Conservation (phyloP, 2,797 vertebrate species). For the Graptemys geographica region DNA sequence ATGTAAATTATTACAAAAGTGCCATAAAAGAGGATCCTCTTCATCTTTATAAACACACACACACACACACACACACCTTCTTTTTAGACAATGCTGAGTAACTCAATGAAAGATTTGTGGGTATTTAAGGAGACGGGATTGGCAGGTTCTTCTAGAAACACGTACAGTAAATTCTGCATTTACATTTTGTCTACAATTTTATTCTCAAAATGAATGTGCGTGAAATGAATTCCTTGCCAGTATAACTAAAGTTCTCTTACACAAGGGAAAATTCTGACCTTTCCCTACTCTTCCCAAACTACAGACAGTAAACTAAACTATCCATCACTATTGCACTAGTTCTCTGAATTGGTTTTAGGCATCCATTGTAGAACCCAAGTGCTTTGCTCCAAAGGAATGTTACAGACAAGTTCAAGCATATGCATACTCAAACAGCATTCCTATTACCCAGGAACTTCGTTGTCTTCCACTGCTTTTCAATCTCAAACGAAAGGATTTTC, state of each 20-base stretch:
- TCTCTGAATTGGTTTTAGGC: neutral
- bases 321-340: fast-evolving
- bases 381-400: neutral
- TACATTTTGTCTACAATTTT: neutral
- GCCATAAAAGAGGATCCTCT: too few relatives aligned
- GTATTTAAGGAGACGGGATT: too few relatives aligned
- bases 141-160: neutral
- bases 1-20: too few relatives aligned
- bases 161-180: too few relatives aligned
- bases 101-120: neutral
- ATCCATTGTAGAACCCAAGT: fast-evolving
- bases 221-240: neutral
- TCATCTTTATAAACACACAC: too few relatives aligned
- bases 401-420: fast-evolving
- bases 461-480: neutral
- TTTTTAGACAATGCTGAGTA: neutral
- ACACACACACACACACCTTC: too few relatives aligned
- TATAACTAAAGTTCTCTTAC: neutral
- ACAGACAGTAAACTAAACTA: fast-evolving
- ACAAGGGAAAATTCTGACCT: neutral
- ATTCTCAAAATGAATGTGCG: neutral
- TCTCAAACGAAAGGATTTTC: neutral
- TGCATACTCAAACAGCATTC: neutral
- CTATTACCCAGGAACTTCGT: too few relatives aligned
- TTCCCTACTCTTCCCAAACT: neutral